Base-by-base conservation (phyloP, 1,140 invertebrate genomes). In the Babylonia areolata region DNA sequence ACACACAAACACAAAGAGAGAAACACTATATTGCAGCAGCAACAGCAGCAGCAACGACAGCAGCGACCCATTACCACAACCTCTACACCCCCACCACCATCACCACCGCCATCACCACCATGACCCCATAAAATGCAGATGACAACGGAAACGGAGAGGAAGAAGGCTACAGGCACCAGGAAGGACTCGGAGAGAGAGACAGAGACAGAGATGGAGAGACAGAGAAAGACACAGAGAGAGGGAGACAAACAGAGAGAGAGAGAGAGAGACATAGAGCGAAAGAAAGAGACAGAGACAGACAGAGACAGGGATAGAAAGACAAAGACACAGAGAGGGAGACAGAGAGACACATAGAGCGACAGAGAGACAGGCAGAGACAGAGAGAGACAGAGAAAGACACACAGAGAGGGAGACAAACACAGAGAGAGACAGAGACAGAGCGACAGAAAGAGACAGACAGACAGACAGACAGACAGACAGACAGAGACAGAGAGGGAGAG, bases 391-490 rank as follows among this genome's bases (percentile, higher is more conserved):
- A n/a, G 1, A 28, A 40, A 33, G 33, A 9, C 33, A 64, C 6
- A 23, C 3, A 31, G 42, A 33, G 33, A 51, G 28, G 40, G 20
- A 51, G 2, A 51, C 23, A 51, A 28, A 33, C 23, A 81, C 28
- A n/a, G 40, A 69, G 31, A 64, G 51, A 37, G 23, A 9, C 1
- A 58, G 37, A 37, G 31, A 35, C 20, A 83, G 12, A 35, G 33
- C 17, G 31, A 6, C 9, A 71, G 31, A 83, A 28, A 15, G 51
- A 40, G 23, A 58, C 5, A 58, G 46, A 51, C 0, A 78, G 35
- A 78, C 15, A 40, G 35, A 81, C 28, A 81, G 46, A 51, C 20
- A 81, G 54, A 81, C 31, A 64, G 51, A 58, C 33, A 58, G 40
- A 9, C 42, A 40, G 77, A 78, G 40, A n/a, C n/a, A n/a, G n/a